Evolutionary conservation across 1,140 invertebrate species (phyloP), one percentile per base, ranked within the genome.

Genomic region (Drosophila nannoptera): DNA sequence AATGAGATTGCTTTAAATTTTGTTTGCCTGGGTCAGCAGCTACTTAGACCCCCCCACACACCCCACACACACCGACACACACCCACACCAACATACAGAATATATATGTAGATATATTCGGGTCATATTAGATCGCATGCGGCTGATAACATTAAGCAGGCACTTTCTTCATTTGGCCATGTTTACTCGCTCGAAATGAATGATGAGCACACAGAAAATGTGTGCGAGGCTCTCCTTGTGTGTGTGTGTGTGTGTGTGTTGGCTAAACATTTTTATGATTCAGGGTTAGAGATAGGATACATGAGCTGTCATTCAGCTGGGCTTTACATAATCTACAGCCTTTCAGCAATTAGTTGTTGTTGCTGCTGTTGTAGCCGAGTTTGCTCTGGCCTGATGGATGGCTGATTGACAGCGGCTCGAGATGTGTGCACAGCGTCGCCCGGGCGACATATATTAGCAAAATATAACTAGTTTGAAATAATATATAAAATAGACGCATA

Each of bases 221-320:
- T 56, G 32, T 33, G 35, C 14, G 6, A 55, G 29, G 3, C 22
- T 22, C 3, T 16, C 32, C 31, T 35, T 32, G 4, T 38, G 35
- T 56, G 50, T 36, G 22, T 43, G 16, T 60, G 32, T 54, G 32
- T 33, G 31, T 55, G 60, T 71, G 11, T 59, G 67, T 78, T 73
- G 69, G 73, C 75, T 80, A 84, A 83, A 83, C 80, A 83, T 84
- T 83, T 78, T 84, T 83, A 74, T 63, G 80, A 83, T 80, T 83
- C 80, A 83, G 80, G 80, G 80, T 84, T 83, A 86, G 72, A 84
- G 78, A 83, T 83, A 84, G 58, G 77, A 46, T 58, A 56, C 31
- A 16, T 7, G 36, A 22, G 56, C 56, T 73, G 50, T 73, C 53
- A 76, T 53, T 66, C 59, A 56, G 53, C 62, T 46, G 49, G 69